phyloP scores from a whole-genome alignment of 2,888 invertebrate species.

The Drosophila lutescens region DNA sequence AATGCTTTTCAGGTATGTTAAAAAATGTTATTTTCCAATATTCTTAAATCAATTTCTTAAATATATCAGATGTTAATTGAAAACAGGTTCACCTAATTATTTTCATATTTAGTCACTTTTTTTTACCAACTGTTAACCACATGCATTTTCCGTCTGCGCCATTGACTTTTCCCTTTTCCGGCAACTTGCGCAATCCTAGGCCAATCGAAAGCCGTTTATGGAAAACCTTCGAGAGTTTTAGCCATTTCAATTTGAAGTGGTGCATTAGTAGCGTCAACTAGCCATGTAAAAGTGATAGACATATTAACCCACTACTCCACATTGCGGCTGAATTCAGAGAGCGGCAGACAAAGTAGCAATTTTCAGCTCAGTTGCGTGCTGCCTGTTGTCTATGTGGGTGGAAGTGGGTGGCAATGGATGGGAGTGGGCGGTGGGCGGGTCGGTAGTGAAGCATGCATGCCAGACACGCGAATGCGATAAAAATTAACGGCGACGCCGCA shows the following conservation, averaged over 20 bases:
- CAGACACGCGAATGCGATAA: conserved; percentile 76
- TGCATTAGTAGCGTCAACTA: conserved; percentile 66
- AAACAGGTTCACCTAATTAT: too few relatives aligned
- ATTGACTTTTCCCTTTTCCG: conserved; percentile 1
- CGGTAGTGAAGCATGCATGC: conserved; percentile 71
- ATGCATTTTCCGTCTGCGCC: neutral
- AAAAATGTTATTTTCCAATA: too few relatives aligned
- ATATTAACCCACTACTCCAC: conserved; percentile 77
- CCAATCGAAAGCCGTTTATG: neutral
- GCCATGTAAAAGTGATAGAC: conserved; percentile 77
- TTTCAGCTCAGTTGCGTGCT: conserved; percentile 75
- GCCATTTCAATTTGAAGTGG: neutral
- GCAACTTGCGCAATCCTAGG: conserved; percentile 1
- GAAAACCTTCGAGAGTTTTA: neutral
- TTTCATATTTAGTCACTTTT: too few relatives aligned
- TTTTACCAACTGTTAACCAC: neutral
- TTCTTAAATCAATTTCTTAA: too few relatives aligned
- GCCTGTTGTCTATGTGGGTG: conserved; percentile 6
- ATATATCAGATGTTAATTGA: too few relatives aligned
- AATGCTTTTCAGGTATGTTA: too few relatives aligned
- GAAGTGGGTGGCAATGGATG: conserved; percentile 6
- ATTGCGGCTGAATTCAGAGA: conserved; percentile 53
- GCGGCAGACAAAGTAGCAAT: conserved; percentile 72
- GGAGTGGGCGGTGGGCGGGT: conserved; percentile 32
- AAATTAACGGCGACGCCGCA: conserved; percentile 42